Conservation (phyloP, 1,140 invertebrate species). For the Drosophila lacertosa region DNA sequence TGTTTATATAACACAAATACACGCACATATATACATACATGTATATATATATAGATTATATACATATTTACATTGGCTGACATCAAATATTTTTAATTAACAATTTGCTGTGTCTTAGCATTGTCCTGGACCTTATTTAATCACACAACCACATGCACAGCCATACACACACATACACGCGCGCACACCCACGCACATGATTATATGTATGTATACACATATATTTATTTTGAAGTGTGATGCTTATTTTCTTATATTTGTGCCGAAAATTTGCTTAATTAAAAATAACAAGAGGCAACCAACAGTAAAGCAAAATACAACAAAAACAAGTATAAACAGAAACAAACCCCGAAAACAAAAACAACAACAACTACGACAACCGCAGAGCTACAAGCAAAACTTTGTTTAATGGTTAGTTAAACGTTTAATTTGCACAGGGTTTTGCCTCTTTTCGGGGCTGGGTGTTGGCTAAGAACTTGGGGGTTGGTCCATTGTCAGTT, state of each 20-base stretch:
- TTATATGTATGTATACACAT: conserved; percentile 5
- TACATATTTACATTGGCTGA: conserved; percentile 5
- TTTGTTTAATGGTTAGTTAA: conserved; percentile 81
- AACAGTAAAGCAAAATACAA: conserved; percentile 33
- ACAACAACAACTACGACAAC: conserved; percentile 51
- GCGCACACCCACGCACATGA: background rate
- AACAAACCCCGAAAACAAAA: conserved; percentile 38
- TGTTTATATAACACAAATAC: conserved; percentile 1
- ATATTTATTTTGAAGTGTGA: conserved; percentile 47
- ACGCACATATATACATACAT: background rate
- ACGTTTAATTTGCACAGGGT: conserved; percentile 71
- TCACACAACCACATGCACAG: conserved; percentile 16
- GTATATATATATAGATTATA: background rate
- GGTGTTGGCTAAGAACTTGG: background rate
- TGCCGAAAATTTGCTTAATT: conserved; percentile 79
- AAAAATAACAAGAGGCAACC: conserved; percentile 69
- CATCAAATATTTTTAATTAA: conserved; percentile 76
- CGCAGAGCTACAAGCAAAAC: conserved; percentile 77
- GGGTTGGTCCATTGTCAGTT: conserved; percentile 22
- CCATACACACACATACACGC: conserved; percentile 10
- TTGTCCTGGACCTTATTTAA: conserved; percentile 47
- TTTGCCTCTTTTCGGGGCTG: background rate
- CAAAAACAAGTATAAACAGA: conserved; percentile 25
- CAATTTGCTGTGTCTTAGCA: conserved; percentile 55
- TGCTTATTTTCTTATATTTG: conserved; percentile 66